Evolutionary conservation across 2,113 vertebrate genomes (phyloP), one percentile per base, ranked within the genome.

Genomic region (Drymodes brunneopygia): DNA sequence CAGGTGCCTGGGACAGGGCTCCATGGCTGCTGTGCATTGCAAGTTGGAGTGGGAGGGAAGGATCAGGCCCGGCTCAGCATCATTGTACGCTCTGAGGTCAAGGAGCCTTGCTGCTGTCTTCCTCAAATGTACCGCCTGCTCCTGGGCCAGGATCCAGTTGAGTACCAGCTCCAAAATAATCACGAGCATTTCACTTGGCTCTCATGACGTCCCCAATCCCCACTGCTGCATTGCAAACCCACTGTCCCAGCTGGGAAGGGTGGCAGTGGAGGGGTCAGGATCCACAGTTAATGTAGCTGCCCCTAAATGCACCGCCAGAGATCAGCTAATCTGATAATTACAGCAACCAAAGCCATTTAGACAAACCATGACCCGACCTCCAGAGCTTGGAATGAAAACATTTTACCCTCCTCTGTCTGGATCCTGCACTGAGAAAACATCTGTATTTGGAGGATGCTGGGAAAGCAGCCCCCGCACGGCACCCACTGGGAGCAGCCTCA

Each of bases 271-370:
- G 31, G 48, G 12, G 31, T 85, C 82, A 58, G 65, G 57, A 89
- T 57, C 67, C 15, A 1, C n/a, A 54, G 81, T 84, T 93, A 96
- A 94, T 96, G 96, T 94, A 87, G 92, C 91, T 93, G 93, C 82
- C 86, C 81, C 89, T 88, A 96, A 97, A 97, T 64, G 25, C 87
- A 62, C 93, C 27, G 23, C 93, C 77, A 93, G 95, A 97, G 97
- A 97, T 97, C 96, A 93, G 81, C 82, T 97, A 97, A 97, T 97
- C 97, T 97, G 96, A 97, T 97, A 97, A 97, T 97, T 97, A 97
- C 95, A 97, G 91, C 96, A 95, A 97, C 95, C 97, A 97, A 97
- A 97, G 93, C 95, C 96, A 96, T 97, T 97, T 97, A 97, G 97
- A 97, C 96, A 97, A 97, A 96, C 96, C 96, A 93, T 97, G 97